Evolutionary conservation across 2,888 invertebrate genomes (phyloP), one percentile per base, ranked within the genome.

Genomic region (Ormyrus rosae): DNA sequence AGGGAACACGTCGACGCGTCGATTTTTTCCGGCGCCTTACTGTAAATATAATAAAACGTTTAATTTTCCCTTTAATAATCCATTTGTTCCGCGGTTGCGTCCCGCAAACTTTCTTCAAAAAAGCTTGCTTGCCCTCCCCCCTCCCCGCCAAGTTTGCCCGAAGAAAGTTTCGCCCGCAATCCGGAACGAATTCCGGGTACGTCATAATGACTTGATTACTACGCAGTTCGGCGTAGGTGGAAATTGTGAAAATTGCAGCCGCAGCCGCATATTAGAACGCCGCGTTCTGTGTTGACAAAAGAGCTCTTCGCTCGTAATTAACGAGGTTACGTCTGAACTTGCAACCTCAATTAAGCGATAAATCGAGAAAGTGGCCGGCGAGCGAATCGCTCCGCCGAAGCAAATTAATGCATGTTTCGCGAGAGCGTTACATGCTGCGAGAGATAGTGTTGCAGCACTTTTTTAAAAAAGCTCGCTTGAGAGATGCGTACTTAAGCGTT

Each of bases 151-250:
- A 10, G 45, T 53, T 19, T 67, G 46, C 45, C 34, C 5, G 5
- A 50, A 34, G 48, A 69, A 69, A 58, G 19, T 50, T 13, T 34
- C 60, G 13, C 19, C 19, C 58, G 64, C 13, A 11, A 64, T 13
- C 19, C 1, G 1, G 78, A 78, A 45, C 74, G 65, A 81, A 81
- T 74, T 81, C 78, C 60, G 58, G 53, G 81, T 81, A 81, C 74
- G 81, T 81, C 81, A 81, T 71, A 81, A 70, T 81, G 78, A 81
- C 81, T 81, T 78, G 6, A 9, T 8, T 65, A 53, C 11, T 55
- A 8, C n/a, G 34, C 13, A 45, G 8, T 56, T 55, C 2, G 53
- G 55, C 46, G 55, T 58, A 70, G 10, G 34, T 19, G 19, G 19
- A 19, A 19, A 19, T 19, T 19, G 19, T 2, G 53, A 58, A 60